phyloP scores from a whole-genome alignment of 2,797 vertebrate species.

The Eutrigla gurnardus region DNA sequence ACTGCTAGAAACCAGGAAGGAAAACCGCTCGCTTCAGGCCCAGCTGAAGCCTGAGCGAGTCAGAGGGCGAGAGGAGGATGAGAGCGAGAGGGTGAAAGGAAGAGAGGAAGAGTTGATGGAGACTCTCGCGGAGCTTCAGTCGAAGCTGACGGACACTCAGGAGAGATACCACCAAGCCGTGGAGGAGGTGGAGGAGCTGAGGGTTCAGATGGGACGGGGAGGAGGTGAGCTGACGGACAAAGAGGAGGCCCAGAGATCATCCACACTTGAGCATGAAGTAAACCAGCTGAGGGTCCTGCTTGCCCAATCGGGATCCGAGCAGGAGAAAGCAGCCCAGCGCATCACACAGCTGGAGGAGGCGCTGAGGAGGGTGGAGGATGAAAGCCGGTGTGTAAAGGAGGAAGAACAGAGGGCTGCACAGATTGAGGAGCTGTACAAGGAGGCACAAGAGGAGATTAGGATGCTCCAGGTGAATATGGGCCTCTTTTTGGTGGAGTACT shows the following conservation, averaged over 20 bases:
- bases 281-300: slow-evolving; percentile 86
- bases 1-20: slow-evolving; percentile 85
- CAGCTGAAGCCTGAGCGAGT: slow-evolving; percentile 78
- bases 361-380: slow-evolving; percentile 82
- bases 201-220: slow-evolving; percentile 73
- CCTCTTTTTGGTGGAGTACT: not conserved
- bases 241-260: slow-evolving; percentile 72
- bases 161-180: slow-evolving; percentile 86
- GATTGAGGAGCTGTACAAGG: slow-evolving; percentile 88
- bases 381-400: slow-evolving; percentile 73
- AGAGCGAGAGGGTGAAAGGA: slow-evolving; percentile 76
- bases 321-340: slow-evolving; percentile 79
- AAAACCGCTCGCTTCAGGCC: slow-evolving; percentile 84
- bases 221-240: slow-evolving; percentile 59
- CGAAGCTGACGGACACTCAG: slow-evolving; percentile 88
- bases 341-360: slow-evolving; percentile 86
- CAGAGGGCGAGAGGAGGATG: slow-evolving; percentile 70
- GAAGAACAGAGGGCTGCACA: slow-evolving; percentile 81
- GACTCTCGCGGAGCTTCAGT: slow-evolving; percentile 87
- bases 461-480: slow-evolving; percentile 82
- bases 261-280: slow-evolving; percentile 83
- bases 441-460: slow-evolving; percentile 92
- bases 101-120: slow-evolving; percentile 83
- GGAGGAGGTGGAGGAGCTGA: slow-evolving; percentile 86
- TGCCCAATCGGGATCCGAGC: slow-evolving; percentile 82